Base-by-base conservation (phyloP, 2,797 vertebrate genomes). In the Platyrinchus mystaceus region DNA sequence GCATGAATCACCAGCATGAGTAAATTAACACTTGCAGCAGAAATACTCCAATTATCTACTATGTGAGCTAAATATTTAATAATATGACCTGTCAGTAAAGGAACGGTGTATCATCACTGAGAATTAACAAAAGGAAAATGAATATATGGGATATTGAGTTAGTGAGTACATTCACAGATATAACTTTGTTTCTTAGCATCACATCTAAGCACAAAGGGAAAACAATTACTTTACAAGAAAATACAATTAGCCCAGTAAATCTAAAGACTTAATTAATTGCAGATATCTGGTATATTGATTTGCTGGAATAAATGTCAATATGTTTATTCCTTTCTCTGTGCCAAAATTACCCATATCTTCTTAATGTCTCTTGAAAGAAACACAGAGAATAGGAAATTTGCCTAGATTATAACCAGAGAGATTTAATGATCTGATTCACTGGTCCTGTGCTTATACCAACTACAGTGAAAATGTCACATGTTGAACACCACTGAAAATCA, bases 21-120 rank as follows among this genome's bases (percentile, higher is more conserved):
- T 50, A 94, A 86, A 70, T 80, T 70, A 84, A 78, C n/a, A 76
- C 27, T 76, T 89, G 36, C 1, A 9, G 55, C 36, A 94, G 60
- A 89, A 67, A 69, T 26, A 26, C 17, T 66, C 32, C 26, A 73
- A 28, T 77, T 74, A 77, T 46, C 49, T 74, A 10, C 24, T 71
- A 32, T 46, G 24, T 73, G 27, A 74, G 49, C 37, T 70, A 75
- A 84, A 67, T 77, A 68, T 58, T 84, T 90, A 46, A 43, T 71
- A 50, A 32, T 49, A 47, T 55, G 30, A 67, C 74, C 39, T 87
- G n/a, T 55, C 47, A 55, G n/a, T 53, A 63, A 77, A 79, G 27
- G 46, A 88, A 64, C 52, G 7, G 3, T 68, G 7, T 44, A 28
- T 68, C 36, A 12, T 68, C 24, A 58, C 16, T 49, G 70, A 68